These are phyloP conservation scores for Mormyrops attenuatus DNA, from an alignment of 2,797 vertebrate species.

Conservation along the genomic window DNA sequence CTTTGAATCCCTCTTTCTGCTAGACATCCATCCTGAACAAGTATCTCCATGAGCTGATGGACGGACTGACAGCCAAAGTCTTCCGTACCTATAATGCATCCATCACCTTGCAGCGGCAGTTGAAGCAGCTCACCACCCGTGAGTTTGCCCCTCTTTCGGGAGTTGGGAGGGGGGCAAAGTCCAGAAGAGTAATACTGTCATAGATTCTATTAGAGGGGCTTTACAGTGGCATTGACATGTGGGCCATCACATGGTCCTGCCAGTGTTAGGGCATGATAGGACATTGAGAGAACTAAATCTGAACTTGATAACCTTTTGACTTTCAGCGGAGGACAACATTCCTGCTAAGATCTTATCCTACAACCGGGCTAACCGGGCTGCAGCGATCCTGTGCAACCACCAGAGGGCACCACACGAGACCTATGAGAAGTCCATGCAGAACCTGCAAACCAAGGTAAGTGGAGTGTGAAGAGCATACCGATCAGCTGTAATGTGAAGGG, in stretches of 20 bases:
- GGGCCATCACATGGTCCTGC: neutral
- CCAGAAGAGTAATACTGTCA: too few relatives aligned
- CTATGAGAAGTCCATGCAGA: slow-evolving; percentile 98
- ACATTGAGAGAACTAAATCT: neutral
- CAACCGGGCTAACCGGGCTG: slow-evolving; percentile 93
- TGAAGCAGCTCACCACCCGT: slow-evolving; percentile 52
- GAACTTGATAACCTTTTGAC: neutral
- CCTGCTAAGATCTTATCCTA: slow-evolving; percentile 94
- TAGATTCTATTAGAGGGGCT: too few relatives aligned
- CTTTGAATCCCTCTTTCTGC: neutral
- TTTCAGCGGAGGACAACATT: slow-evolving; percentile 80
- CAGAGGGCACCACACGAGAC: slow-evolving; percentile 96
- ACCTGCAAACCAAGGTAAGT: slow-evolving; percentile 82
- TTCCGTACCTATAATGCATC: slow-evolving; percentile 53
- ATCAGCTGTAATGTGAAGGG: neutral
- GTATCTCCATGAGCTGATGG: slow-evolving; percentile 84
- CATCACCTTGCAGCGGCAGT: too few relatives aligned
- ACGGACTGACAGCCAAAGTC: slow-evolving; percentile 81
- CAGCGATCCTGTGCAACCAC: slow-evolving; percentile 97
- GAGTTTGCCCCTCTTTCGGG: slow-evolving; percentile 47
- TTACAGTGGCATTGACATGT: neutral
- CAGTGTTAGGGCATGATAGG: neutral
- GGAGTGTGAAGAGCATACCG: neutral
- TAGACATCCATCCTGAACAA: slow-evolving; percentile 84
- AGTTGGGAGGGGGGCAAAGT: neutral